Evolutionary conservation across 2,797 vertebrate species (phyloP).

Genomic region (Borostomias antarcticus): DNA sequence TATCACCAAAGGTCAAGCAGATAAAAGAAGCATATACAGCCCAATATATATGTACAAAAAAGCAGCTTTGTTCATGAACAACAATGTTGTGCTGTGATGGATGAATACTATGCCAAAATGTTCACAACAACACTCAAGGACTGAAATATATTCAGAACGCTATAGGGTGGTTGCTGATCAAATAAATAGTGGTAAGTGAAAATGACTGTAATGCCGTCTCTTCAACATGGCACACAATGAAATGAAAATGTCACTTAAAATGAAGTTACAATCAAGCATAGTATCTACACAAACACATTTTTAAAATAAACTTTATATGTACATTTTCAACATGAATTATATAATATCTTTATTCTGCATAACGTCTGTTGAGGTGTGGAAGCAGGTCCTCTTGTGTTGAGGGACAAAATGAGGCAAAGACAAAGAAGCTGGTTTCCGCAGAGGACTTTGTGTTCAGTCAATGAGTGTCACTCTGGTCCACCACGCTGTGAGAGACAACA

Average conservation of each 20-base stretch:
- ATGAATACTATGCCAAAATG: not conserved
- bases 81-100: not conserved
- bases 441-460: constrained; percentile 44
- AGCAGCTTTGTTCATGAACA: constrained; percentile 5
- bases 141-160: constrained; percentile 4
- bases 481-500: constrained; percentile 66
- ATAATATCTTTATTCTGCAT: constrained; percentile 61
- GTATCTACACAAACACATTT: constrained; percentile 39
- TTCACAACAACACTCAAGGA: not conserved
- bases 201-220: constrained; percentile 13
- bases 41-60: no score
- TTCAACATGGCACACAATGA: constrained; percentile 9
- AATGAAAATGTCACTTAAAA: constrained; percentile 18
- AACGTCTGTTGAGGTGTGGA: constrained; percentile 47
- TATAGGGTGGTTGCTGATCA: not conserved
- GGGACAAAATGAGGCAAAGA: constrained; percentile 42
- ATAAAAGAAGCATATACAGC: not conserved
- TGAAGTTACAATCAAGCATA: constrained; percentile 36
- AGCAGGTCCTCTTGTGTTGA: constrained; percentile 47
- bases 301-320: constrained; percentile 61
- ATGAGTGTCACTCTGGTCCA: constrained; percentile 74
- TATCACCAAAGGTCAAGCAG: constrained; percentile 13
- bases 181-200: constrained; percentile 3
- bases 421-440: constrained; percentile 48
- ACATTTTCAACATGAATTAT: constrained; percentile 61